Evolutionary conservation across 37 sponge, comb jelly and placozoan genomes (phyloP).

Genomic region (Corticium candelabrum): DNA sequence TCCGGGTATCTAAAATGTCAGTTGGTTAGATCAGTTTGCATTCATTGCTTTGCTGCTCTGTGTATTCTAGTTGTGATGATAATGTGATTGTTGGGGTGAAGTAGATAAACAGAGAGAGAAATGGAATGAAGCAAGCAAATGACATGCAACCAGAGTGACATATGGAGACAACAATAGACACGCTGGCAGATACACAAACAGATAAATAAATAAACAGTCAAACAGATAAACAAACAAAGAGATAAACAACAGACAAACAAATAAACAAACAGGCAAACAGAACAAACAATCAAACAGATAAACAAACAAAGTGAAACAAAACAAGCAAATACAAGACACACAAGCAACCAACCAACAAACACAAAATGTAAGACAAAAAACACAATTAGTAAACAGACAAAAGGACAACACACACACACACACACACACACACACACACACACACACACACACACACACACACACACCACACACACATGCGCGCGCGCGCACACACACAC

Average conservation of each 20-base stretch:
- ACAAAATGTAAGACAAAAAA: not conserved
- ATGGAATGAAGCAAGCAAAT: not conserved
- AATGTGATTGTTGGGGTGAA: too few relatives aligned
- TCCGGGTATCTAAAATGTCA: conserved; percentile 50
- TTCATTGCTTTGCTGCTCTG: not conserved
- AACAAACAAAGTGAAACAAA: not conserved
- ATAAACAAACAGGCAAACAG: conserved; percentile 7
- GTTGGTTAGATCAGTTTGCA: not conserved
- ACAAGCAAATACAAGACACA: not conserved
- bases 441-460: not conserved
- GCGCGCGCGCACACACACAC: not conserved
- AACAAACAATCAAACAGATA: not conserved
- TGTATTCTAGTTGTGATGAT: not conserved
- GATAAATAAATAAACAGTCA: not conserved
- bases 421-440: not conserved
- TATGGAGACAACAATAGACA: conserved; percentile 6
- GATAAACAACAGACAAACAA: not conserved
- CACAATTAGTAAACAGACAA: not conserved
- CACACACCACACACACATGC: too few relatives aligned
- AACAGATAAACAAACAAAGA: not conserved
- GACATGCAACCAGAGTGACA: not conserved
- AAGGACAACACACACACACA: too few relatives aligned
- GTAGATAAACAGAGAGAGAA: not conserved
- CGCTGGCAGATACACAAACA: not conserved
- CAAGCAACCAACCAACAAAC: not conserved